Evolutionary conservation across 2,888 invertebrate species (phyloP).

Genomic region (Harpalus rufipes): DNA sequence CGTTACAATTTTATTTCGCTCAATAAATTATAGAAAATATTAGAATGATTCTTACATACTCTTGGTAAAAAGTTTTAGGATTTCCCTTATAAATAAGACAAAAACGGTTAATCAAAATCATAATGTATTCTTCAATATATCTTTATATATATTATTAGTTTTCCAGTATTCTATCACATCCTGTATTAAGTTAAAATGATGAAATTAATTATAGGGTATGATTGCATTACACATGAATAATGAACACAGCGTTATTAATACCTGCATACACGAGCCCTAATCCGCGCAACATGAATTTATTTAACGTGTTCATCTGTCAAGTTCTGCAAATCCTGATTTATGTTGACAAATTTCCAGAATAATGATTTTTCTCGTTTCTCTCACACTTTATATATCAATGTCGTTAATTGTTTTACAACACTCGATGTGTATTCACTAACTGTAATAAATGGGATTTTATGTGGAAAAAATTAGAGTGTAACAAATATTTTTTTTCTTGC

Average conservation of each 20-base stretch:
- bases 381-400: conserved; percentile 4
- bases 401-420: conserved; percentile 31
- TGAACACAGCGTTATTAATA: conserved; percentile 54
- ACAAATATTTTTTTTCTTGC: neutral
- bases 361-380: conserved; percentile 29
- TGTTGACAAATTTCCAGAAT: conserved; percentile 47
- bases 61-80: too few species aligned
- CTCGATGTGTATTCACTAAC: neutral
- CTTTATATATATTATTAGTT: too few species aligned
- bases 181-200: conserved; percentile 33
- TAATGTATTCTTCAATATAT: too few species aligned
- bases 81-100: too few species aligned
- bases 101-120: too few species aligned
- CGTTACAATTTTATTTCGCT: neutral
- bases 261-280: conserved; percentile 40
- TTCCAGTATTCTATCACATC: too few species aligned
- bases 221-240: conserved; percentile 58
- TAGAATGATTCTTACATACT: too few species aligned
- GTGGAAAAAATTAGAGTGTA: neutral
- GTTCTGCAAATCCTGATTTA: conserved; percentile 47
- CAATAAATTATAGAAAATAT: too few species aligned
- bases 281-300: conserved; percentile 52
- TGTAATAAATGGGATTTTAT: conserved; percentile 1
- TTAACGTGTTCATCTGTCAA: conserved; percentile 59
- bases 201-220: conserved; percentile 46